Conservation (phyloP, 1,140 invertebrate genomes). For the Drosophila subobscura region DNA sequence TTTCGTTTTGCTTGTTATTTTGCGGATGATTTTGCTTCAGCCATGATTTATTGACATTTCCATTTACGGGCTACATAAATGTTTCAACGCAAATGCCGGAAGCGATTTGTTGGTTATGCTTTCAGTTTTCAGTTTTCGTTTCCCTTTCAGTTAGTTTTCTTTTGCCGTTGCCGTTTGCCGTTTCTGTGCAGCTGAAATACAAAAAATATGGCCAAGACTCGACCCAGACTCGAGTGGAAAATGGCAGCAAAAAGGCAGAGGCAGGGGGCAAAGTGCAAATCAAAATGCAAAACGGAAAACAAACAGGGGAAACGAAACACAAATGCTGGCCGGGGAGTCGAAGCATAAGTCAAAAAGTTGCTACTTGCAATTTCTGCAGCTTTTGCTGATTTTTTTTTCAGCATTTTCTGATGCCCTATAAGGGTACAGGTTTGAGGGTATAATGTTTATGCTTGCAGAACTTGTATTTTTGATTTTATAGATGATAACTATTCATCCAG, state of each 20-base stretch:
- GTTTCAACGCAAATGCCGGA: constrained; percentile 77
- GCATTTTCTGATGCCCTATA: neutral
- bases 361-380: constrained; percentile 32
- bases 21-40: constrained; percentile 56
- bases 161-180: constrained; percentile 16
- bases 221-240: constrained; percentile 14
- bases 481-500: no score
- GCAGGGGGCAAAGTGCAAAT: constrained; percentile 52
- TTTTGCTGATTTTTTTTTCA: neutral
- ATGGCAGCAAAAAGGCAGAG: no score
- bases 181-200: constrained; percentile 39
- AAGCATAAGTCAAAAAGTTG: constrained; percentile 73
- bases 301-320: constrained; percentile 70
- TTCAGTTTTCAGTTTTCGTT: constrained; percentile 22
- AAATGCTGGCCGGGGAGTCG: constrained; percentile 55
- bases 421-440: neutral
- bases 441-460: no score
- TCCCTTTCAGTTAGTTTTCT: constrained; percentile 3
- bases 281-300: constrained; percentile 81
- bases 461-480: no score
- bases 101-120: constrained; percentile 73
- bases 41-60: constrained; percentile 81
- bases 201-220: constrained; percentile 64
- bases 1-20: constrained; percentile 44
- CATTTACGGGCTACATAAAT: constrained; percentile 79